Percentiles rank a stretch among this genome's conserved stretches.
Conservation (phyloP, 2,797 vertebrate species). For the Anguilla megastoma region DNA sequence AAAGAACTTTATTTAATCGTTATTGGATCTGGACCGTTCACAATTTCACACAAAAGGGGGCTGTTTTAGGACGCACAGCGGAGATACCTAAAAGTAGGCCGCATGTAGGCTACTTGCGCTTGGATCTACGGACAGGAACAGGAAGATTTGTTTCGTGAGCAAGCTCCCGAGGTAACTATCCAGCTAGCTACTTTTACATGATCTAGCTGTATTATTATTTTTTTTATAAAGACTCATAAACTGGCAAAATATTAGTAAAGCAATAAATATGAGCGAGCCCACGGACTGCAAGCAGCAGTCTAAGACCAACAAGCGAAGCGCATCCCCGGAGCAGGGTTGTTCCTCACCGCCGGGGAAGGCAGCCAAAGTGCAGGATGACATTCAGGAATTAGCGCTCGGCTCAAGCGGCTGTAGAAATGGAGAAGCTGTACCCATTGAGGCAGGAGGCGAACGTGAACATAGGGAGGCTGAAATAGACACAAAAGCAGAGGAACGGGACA, state of each 20-base stretch:
- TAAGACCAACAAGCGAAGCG: slow-evolving; percentile 68
- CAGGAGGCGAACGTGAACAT: not conserved
- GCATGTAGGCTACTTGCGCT: slow-evolving; percentile 41
- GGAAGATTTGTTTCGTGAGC: slow-evolving; percentile 12
- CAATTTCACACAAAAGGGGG: not conserved
- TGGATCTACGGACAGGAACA: slow-evolving; percentile 18
- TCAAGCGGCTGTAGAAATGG: slow-evolving; percentile 51
- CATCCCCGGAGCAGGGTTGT: slow-evolving; percentile 57
- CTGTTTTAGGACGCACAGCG: not conserved
- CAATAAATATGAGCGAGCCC: slow-evolving; percentile 70
- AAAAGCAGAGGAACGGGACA: not conserved
- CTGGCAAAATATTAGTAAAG: not conserved
- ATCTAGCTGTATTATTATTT: not conserved
- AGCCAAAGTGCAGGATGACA: slow-evolving; percentile 55
- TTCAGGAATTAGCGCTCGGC: slow-evolving; percentile 29
- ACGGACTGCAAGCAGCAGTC: slow-evolving; percentile 62
- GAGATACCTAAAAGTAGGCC: not conserved
- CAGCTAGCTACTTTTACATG: not conserved
- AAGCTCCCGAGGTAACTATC: not conserved
- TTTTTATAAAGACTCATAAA: slow-evolving; percentile 20
- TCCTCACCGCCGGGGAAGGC: slow-evolving; percentile 60
- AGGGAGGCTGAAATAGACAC: not conserved
- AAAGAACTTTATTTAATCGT: slow-evolving; percentile 14
- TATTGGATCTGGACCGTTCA: not conserved
- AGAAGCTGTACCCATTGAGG: slow-evolving; percentile 24